Evolutionary conservation across 2,113 vertebrate species (phyloP), one percentile per base, ranked within the genome.

Genomic region (Poeciliopsis turrubarensis): DNA sequence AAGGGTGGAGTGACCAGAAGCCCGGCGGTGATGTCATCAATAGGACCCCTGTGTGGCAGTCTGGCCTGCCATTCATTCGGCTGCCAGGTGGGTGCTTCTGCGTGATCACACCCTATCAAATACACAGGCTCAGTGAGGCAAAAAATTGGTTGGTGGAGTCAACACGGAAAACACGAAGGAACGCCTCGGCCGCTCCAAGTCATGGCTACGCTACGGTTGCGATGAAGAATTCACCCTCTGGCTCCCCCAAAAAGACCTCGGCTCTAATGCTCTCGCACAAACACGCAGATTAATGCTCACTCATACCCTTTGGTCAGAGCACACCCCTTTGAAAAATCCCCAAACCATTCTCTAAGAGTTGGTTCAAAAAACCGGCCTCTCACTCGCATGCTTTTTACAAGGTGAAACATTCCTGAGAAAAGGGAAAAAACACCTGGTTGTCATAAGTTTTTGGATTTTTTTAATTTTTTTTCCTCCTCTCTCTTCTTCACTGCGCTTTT

Each of bases 11-110:
- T 89, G 84, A 86, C 89, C 85, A 91, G 85, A 92, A 82, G 90
- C 88, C 85, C 47, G 67, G 67, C 72, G 37, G 85, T 95, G 92
- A 95, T 91, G 91, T 94, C 92, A 95, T 95, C 92, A 95, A 94
- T 93, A 87, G 92, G 75, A 88, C 82, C 84, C 92, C 91, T 94
- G 89, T 95, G 89, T 86, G 87, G 83, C 83, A 67, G 75, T 92
- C 72, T 90, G 83, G 72, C 78, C 80, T 87, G 79, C 85, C 88
- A 89, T 93, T 94, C 90, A 87, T 80, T 30, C 60, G n/a, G 22
- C 14, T 13, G 12, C 54, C 41, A 83, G 78, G 86, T 87, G 86
- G 82, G 87, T 81, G 86, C 83, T 79, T 39, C 65, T 61, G 72
- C 3, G 2, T 72, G 72, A 78, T 72, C 79, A 87, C 86, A 80